Percentiles rank a stretch among this genome's conserved stretches.
These are phyloP conservation scores for Pachliopta kotzebuea DNA, from an alignment of 2,888 invertebrate genomes.

Conservation along the genomic window DNA sequence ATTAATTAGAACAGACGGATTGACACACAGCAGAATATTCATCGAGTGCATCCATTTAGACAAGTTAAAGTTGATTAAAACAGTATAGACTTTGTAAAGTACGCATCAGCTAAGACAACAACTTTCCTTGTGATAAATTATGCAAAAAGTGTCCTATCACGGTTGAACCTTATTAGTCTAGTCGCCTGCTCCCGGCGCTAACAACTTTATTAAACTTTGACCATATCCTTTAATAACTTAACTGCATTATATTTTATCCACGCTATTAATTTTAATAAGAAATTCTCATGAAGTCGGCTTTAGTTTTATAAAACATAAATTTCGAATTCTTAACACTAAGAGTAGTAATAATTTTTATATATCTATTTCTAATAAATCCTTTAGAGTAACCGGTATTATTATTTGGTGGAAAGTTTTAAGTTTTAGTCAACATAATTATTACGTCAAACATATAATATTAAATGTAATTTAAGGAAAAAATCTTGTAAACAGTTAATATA, in stretches of 20 bases:
- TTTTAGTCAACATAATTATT: no score
- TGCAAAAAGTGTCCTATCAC: conserved; percentile 27
- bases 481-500: no score
- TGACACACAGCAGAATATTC: conserved; percentile 24
- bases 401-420: no score
- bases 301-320: neutral
- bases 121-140: conserved; percentile 27
- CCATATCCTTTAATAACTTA: conserved; percentile 11
- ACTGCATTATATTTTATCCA: conserved; percentile 2
- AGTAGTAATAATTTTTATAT: no score
- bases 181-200: conserved; percentile 19
- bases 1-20: conserved; percentile 21
- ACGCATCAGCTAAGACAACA: conserved; percentile 16
- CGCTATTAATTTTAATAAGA: conserved; percentile 17
- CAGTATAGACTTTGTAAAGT: conserved; percentile 26
- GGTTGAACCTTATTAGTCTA: conserved; percentile 25
- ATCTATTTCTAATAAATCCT: no score
- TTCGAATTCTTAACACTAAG: no score
- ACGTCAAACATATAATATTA: no score
- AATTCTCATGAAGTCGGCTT: neutral
- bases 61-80: conserved; percentile 30
- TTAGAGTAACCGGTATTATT: no score
- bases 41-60: conserved; percentile 27
- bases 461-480: no score
- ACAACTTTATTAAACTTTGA: conserved; percentile 16